phyloP scores from a whole-genome alignment of 2,113 vertebrate genomes.

The Vulpes lagopus region DNA sequence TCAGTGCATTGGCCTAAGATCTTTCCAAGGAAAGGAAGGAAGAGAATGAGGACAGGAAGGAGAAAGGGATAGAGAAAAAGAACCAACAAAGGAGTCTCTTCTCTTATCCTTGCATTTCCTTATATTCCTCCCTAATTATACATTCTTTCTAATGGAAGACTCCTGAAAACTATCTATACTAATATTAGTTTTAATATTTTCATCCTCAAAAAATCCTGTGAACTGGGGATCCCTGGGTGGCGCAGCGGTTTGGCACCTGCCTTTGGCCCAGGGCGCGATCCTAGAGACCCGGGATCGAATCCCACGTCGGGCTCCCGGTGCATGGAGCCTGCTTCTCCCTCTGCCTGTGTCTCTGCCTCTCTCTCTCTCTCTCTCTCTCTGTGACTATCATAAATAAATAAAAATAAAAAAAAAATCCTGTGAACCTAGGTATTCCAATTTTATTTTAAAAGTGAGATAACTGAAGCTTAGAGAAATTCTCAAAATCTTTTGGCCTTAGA shows the following conservation, averaged over 20 bases:
- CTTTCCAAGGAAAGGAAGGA: background rate
- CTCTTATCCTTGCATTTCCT: background rate
- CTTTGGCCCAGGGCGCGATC: too few relatives aligned
- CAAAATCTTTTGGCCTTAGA: background rate
- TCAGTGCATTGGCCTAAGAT: background rate
- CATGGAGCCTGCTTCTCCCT: too few relatives aligned
- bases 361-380: too few relatives aligned
- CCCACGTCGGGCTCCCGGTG: too few relatives aligned
- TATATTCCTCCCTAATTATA: background rate
- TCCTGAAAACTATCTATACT: background rate
- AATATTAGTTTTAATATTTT: background rate
- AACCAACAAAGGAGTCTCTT: background rate
- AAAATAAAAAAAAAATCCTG: background rate
- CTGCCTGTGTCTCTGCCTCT: too few relatives aligned
- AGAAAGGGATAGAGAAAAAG: background rate
- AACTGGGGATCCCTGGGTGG: background rate
- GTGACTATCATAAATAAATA: too few relatives aligned
- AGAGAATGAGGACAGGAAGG: background rate
- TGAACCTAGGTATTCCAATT: background rate
- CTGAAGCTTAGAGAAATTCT: background rate
- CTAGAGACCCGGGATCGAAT: too few relatives aligned
- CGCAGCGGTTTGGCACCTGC: too few relatives aligned
- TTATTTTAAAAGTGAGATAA: background rate
- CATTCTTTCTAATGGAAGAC: background rate
- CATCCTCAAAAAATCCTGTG: background rate